Base-by-base conservation (phyloP, 2,113 vertebrate species). In the Pelvicachromis taeniatus region DNA sequence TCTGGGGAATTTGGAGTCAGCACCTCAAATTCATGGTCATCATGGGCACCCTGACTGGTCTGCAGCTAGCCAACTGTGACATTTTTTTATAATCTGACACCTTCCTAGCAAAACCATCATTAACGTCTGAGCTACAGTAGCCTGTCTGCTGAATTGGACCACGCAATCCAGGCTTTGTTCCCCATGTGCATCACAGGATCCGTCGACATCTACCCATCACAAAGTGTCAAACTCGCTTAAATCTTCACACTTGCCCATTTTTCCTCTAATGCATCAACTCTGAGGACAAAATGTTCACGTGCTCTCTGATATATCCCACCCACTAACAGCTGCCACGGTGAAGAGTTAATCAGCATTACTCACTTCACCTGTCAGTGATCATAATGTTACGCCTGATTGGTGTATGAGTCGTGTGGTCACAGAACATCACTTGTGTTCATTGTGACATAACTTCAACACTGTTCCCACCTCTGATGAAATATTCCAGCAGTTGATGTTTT, bases 301-400 rank as follows among this genome's bases (percentile, higher is more conserved):
- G 0, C 52, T 12, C 31, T 5, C 17, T 0, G 9, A 35, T 6
- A 35, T 35, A n/a, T n/a, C 29, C 59, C 31, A n/a, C 29, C 16
- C 29, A n/a, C 31, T n/a, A 63, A 63, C 31, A n/a, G 31, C 31
- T 63, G 59, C 59, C 31, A 7, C 31, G 0, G 14, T 59, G 6
- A 26, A 29, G 55, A 56, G 55, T 23, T 0, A 54, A 54, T 26
- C 54, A 14, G 54, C 14, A 8, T 17, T 59, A 19, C 11, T 61
- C 58, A 35, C 9, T 0, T 19, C 58, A 61, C 29, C 58, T 61
- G 58, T 61, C 9, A 17, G 31, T 8, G 31, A 16, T 61, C 31
- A 19, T 19, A 11, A 11, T 40, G 9, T 40, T 40, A 11, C 7
- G 33, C 9, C 31, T 61, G 58, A 61, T 61, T 6, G 31, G 29